Base-by-base conservation (phyloP, 2,888 invertebrate genomes). In the Napeogenes sylphis region DNA sequence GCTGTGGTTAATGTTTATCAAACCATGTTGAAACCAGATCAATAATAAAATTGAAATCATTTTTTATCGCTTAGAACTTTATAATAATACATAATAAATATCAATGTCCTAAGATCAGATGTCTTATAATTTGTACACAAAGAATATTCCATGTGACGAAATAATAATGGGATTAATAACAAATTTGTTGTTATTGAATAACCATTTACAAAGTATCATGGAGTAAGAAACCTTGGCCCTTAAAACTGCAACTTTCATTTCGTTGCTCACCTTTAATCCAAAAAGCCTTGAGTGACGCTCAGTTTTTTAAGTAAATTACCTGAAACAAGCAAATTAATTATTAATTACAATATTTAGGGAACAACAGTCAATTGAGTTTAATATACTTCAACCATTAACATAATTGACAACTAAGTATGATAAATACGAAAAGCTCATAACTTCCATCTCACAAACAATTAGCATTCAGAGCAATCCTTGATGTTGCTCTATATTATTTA, bases 401-500 rank as follows among this genome's bases (percentile, higher is more conserved):
- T 56, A 65, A 67, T 68, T 70, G 63, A 66, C 65, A 47, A 21
- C 21, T 21, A 21, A 21, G 1, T 21, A 21, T 21, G 21, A 21
- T 21, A 21, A 61, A 67, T 68, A 67, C 4, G 32, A 33, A 56
- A 42, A 38, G 38, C 14, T 32, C 21, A 12, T 42, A 57, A 13
- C 14, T 61, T 51, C 45, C 4, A 30, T 51, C 30, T 51, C 30
- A 32, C 35, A 51, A 61, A 56, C 33, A 51, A 51, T 51, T 51
- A 51, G 6, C 8, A 51, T 51, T 51, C 6, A 30, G 3, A 2
- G 66, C 65, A 63, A 68, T 73, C 78, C 83, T 83, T 84, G 82
- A 82, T 77, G 81, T 80, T 70, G 64, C 65, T 70, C 72, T 71
- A 63, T 21, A 21, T 21, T 75, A 81, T 78, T 79, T 80, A 81